Conservation (phyloP, 1,140 invertebrate genomes). For the Idris sp. region DNA sequence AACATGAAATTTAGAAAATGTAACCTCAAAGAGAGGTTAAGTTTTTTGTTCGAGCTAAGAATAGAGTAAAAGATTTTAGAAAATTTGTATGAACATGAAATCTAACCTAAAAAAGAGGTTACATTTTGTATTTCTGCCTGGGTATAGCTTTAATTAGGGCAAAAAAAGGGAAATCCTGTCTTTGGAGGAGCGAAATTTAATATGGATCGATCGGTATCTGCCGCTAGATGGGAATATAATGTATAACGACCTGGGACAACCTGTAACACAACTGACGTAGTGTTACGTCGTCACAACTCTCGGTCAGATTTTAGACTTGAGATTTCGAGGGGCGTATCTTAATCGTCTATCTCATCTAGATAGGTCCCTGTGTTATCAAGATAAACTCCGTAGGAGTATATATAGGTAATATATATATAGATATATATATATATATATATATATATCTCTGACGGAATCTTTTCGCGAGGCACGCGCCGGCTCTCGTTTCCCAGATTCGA, state of each 20-base stretch:
- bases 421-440: slow-evolving; percentile 54
- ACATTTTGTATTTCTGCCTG: too few species aligned
- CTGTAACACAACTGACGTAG: slow-evolving; percentile 63
- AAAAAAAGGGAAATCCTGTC: too few species aligned
- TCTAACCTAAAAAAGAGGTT: too few species aligned
- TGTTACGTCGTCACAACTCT: slow-evolving; percentile 61
- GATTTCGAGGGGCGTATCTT: slow-evolving; percentile 74
- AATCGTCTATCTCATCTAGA: slow-evolving; percentile 77
- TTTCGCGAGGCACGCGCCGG: slow-evolving; percentile 64
- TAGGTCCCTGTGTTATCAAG: slow-evolving; percentile 71
- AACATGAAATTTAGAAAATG: too few species aligned
- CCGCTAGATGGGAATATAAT: slow-evolving; percentile 37
- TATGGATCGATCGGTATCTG: slow-evolving; percentile 34
- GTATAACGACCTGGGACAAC: slow-evolving; percentile 71
- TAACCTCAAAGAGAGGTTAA: too few species aligned
- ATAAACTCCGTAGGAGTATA: slow-evolving; percentile 65
- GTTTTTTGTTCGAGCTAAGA: too few species aligned
- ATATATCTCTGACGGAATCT: slow-evolving; percentile 66
- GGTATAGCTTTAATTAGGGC: too few species aligned
- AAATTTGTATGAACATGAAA: too few species aligned
- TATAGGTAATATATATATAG: slow-evolving; percentile 58
- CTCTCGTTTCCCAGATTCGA: slow-evolving; percentile 66
- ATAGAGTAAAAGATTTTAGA: too few species aligned
- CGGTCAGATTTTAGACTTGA: slow-evolving; percentile 71
- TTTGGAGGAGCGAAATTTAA: slow-evolving; percentile 46